These are phyloP conservation scores for Clitarchus hookeri DNA, from an alignment of 2,888 invertebrate genomes.

Conservation along the genomic window DNA sequence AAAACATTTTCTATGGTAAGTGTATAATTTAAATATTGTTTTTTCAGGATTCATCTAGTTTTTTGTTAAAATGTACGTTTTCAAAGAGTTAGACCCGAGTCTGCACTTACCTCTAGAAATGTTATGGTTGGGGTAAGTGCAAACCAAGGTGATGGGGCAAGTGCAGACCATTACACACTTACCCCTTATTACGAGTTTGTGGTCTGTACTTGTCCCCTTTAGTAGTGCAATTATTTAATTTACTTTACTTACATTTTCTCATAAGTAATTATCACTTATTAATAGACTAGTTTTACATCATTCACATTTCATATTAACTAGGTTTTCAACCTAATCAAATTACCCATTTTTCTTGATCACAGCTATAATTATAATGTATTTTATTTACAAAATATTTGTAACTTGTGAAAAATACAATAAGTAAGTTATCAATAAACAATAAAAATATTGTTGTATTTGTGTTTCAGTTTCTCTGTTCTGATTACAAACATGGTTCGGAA, in stretches of 20 bases:
- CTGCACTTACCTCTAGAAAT: not conserved
- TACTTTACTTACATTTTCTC: too few relatives aligned
- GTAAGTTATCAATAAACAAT: not conserved
- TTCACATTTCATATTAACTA: too few relatives aligned
- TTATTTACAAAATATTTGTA: too few relatives aligned
- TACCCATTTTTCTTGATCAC: too few relatives aligned
- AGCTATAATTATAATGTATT: not conserved
- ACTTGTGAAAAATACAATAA: not conserved
- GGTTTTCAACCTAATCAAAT: too few relatives aligned
- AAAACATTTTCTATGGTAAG: not conserved
- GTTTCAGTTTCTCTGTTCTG: not conserved
- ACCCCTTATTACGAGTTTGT: slow-evolving; percentile 5
- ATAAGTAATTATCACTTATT: too few relatives aligned
- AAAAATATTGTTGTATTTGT: not conserved
- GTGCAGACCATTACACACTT: slow-evolving; percentile 12
- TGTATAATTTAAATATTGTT: not conserved
- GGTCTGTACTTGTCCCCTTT: too few relatives aligned
- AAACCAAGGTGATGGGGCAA: slow-evolving; percentile 4
- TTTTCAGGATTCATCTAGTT: not conserved
- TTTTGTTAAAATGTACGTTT: not conserved
- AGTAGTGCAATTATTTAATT: too few relatives aligned
- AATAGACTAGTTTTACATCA: too few relatives aligned
- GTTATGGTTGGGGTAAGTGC: slow-evolving; percentile 17
- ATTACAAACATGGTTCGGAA: not conserved
- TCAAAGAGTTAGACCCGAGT: not conserved